Base-by-base conservation (phyloP, 35 echinoderm and acorn worm genomes). In the Stichopus chloronotus region DNA sequence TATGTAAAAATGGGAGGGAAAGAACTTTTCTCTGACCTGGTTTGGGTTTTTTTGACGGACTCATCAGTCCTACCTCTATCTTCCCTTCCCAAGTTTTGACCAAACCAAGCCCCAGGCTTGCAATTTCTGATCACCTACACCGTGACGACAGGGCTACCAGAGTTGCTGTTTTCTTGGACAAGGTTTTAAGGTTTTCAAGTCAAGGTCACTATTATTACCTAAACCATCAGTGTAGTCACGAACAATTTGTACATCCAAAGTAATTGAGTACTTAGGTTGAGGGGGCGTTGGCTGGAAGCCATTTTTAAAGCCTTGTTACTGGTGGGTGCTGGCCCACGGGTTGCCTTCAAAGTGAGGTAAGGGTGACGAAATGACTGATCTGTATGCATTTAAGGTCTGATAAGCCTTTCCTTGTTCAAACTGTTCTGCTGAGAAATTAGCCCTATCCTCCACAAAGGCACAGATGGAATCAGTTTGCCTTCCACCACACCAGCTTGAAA, bases 401-500 rank as follows among this genome's bases (percentile, higher is more conserved):
- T 53, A 83, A 20, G 10, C 80, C 53, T 83, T 83, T 5, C 80
- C 7, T 83, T 83, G 23, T 25, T 83, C 80, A 83, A 83, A 83
- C 23, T 83, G 80, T 55, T 83, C 54, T 57, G 43, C 68, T 69
- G 63, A 72, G n/a, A 92, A 59, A 58, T 92, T 79, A 12, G 78
- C 58, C n/a, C 83, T 52, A 53, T 84, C 43, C 30, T 54, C 59
- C 84, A 92, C 68, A 92, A 57, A 25, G 3, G 23, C 78, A 59
- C 74, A 84, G 84, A 83, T 20, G 25, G 77, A 76, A 92, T 92
- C 52, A 83, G n/a, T 83, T 83, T 83, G 19, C 88, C 88, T 71
- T 78, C 53, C 43, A 91, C 76, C 24, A 84, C 91, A 57, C 92
- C 30, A 93, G 92, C 92, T 86, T 84, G 56, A 61, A 58, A 83